Percentiles rank a stretch among this genome's conserved stretches.
Conservation (phyloP, 2,888 invertebrate genomes). For the Elgonia sp. region DNA sequence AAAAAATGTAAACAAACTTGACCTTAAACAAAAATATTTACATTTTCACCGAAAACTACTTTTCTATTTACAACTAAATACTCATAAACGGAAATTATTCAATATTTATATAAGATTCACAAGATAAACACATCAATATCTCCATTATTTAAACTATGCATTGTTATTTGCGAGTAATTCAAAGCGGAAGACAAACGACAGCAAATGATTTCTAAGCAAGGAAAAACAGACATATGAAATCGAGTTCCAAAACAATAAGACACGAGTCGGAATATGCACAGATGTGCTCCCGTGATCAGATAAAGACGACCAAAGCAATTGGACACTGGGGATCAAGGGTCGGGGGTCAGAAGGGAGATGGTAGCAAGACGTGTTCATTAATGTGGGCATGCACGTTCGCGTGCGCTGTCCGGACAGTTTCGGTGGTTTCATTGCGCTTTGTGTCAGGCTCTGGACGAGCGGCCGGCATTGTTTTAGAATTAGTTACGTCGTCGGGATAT, state of each 20-base stretch:
- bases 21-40: no score
- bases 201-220: no score
- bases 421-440: conserved; percentile 66
- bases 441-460: conserved; percentile 61
- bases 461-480: conserved; percentile 78
- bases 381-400: conserved; percentile 71
- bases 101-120: no score
- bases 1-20: no score
- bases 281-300: conserved; percentile 54
- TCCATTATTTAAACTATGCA: no score
- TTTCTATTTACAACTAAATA: no score
- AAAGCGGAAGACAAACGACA: no score
- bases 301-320: conserved; percentile 47
- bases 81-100: no score
- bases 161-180: no score
- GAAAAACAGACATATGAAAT: neutral
- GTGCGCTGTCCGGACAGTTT: conserved; percentile 51
- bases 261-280: conserved; percentile 24
- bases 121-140: no score
- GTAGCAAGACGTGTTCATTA: conserved; percentile 54
- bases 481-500: conserved; percentile 79
- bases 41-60: no score
- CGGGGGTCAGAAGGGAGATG: conserved; percentile 3
- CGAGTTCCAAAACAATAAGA: conserved; percentile 28
- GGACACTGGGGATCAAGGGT: neutral